These are phyloP conservation scores for Eulemur rufifrons DNA, from an alignment of 2,113 vertebrate species.

Conservation along the genomic window DNA sequence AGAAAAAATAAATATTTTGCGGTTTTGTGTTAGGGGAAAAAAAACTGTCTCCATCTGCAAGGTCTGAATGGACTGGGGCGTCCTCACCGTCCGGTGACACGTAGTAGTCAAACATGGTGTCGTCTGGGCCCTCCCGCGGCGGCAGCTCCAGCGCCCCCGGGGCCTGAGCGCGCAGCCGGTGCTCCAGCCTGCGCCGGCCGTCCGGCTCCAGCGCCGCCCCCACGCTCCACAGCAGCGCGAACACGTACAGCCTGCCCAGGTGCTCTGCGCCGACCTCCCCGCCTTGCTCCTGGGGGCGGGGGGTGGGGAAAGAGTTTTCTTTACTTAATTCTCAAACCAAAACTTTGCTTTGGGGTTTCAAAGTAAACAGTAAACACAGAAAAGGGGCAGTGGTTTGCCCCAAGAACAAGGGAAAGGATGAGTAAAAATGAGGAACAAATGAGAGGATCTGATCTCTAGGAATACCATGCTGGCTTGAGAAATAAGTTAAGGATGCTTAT, in stretches of 20 bases:
- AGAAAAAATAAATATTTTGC: neutral
- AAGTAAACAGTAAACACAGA: neutral
- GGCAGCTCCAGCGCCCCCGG: slow-evolving; percentile 87
- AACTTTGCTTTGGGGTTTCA: neutral
- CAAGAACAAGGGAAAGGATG: neutral
- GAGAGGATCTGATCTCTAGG: too few species aligned
- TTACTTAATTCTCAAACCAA: neutral
- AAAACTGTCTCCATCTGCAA: neutral
- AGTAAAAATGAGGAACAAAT: neutral
- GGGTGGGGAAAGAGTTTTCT: neutral
- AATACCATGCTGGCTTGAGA: neutral
- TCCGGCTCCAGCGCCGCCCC: slow-evolving; percentile 92
- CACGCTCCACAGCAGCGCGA: slow-evolving; percentile 96
- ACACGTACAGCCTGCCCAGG: slow-evolving; percentile 93
- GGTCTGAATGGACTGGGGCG: rapidly evolving
- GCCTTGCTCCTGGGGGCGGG: slow-evolving; percentile 88
- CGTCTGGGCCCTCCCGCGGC: slow-evolving; percentile 79
- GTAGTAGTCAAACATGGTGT: slow-evolving; percentile 94
- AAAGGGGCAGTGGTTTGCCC: neutral
- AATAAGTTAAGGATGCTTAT: neutral
- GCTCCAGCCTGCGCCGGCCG: slow-evolving; percentile 90
- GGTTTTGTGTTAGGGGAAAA: neutral
- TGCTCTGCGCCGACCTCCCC: slow-evolving; percentile 87
- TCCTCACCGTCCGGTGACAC: slow-evolving; percentile 90
- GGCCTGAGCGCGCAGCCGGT: slow-evolving; percentile 88